phyloP scores from a whole-genome alignment of 2,113 vertebrate species.

The Potamarius usumacintae region DNA sequence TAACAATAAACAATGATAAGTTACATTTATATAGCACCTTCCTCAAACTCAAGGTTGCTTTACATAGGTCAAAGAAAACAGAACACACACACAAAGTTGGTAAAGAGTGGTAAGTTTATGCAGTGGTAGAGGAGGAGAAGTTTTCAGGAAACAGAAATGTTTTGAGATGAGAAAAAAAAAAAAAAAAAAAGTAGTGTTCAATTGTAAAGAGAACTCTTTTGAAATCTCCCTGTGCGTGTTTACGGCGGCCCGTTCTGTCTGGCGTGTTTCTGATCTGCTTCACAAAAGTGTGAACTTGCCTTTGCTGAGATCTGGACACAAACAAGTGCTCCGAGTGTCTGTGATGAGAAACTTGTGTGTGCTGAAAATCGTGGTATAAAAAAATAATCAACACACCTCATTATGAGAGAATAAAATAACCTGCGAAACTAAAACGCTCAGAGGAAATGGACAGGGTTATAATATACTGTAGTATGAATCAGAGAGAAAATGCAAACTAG shows the following conservation, averaged over 20 bases:
- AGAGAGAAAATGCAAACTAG: neutral
- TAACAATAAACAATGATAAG: too few species aligned
- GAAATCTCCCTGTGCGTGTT: neutral
- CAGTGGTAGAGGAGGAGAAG: too few species aligned
- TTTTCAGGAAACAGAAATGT: too few species aligned
- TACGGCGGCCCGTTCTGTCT: neutral
- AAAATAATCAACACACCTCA: neutral
- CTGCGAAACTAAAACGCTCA: neutral
- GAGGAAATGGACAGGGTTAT: neutral
- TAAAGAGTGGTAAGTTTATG: too few species aligned
- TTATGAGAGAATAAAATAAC: neutral
- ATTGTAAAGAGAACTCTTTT: neutral
- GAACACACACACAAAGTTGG: too few species aligned
- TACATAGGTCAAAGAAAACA: too few species aligned
- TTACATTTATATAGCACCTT: too few species aligned
- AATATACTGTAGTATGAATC: neutral
- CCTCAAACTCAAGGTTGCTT: too few species aligned
- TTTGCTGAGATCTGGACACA: neutral
- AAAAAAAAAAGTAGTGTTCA: neutral
- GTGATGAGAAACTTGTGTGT: neutral
- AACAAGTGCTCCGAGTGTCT: too few species aligned
- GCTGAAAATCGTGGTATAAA: neutral
- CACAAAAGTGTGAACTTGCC: neutral
- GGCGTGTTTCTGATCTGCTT: neutral
- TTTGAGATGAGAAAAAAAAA: too few species aligned